Conservation (phyloP, 2,888 invertebrate species). For the Atethmia centrago region DNA sequence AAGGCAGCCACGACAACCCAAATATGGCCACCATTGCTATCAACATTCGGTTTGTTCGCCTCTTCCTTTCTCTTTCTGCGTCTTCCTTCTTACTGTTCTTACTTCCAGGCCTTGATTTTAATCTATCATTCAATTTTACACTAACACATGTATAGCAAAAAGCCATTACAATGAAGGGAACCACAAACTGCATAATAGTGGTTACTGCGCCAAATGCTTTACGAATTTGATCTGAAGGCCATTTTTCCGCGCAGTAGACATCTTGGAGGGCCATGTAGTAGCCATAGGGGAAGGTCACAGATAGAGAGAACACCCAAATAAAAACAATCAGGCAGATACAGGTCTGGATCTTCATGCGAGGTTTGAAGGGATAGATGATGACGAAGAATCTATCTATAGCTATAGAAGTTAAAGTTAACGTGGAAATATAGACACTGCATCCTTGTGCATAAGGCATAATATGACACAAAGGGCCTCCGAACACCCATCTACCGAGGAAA, state of each 20-base stretch:
- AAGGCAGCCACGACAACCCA: slow-evolving; percentile 95
- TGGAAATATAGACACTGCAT: slow-evolving; percentile 97
- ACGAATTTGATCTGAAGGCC: slow-evolving; percentile 94
- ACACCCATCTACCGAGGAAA: slow-evolving; percentile 96
- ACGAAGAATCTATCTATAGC: slow-evolving; percentile 98
- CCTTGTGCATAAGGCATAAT: slow-evolving; percentile 96
- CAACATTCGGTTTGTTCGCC: slow-evolving; percentile 96
- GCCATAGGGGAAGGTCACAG: slow-evolving; percentile 96
- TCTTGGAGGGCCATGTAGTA: slow-evolving; percentile 93
- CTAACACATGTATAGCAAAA: slow-evolving; percentile 96
- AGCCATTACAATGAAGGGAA: slow-evolving; percentile 96
- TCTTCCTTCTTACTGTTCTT: slow-evolving; percentile 94
- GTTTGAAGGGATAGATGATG: slow-evolving; percentile 96
- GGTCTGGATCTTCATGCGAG: slow-evolving; percentile 94
- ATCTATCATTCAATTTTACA: slow-evolving; percentile 93
- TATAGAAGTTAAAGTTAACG: slow-evolving; percentile 96
- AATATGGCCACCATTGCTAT: slow-evolving; percentile 98
- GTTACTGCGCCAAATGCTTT: slow-evolving; percentile 94
- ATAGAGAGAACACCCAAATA: slow-evolving; percentile 95
- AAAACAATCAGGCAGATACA: slow-evolving; percentile 94
- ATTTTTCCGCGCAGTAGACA: slow-evolving; percentile 93
- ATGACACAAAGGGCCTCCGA: slow-evolving; percentile 95
- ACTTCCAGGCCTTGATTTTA: slow-evolving; percentile 94
- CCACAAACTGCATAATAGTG: slow-evolving; percentile 95
- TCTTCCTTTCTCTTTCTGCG: slow-evolving; percentile 94